Percentiles rank a stretch among this genome's conserved stretches.
Conservation (phyloP, 2,888 invertebrate genomes). For the Mimachlamys varia region DNA sequence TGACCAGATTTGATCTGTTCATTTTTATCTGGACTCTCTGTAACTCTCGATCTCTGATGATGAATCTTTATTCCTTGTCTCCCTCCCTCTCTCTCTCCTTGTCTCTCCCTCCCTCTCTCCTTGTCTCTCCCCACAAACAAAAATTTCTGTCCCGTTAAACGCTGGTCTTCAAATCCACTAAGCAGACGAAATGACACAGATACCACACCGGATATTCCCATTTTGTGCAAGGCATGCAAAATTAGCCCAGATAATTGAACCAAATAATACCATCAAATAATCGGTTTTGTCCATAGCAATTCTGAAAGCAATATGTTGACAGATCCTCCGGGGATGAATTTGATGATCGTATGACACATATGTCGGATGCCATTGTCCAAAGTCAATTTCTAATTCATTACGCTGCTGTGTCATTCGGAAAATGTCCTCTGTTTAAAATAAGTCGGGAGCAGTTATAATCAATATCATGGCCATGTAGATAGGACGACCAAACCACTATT, state of each 20-base stretch:
- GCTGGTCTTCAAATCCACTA: neutral
- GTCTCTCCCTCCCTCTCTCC: no score
- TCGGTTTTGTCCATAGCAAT: conserved; percentile 7
- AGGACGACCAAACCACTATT: neutral
- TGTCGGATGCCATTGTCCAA: neutral
- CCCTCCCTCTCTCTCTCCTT: no score
- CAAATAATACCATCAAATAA: neutral
- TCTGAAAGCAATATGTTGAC: neutral
- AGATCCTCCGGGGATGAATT: neutral
- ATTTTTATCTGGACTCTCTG: no score
- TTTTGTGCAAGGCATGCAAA: conserved; percentile 21
- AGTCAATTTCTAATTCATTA: conserved; percentile 21
- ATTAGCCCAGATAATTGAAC: conserved; percentile 11
- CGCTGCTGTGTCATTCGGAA: neutral
- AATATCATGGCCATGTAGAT: neutral
- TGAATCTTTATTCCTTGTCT: no score
- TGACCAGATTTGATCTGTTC: no score
- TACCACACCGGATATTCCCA: neutral
- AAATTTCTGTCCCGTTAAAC: neutral
- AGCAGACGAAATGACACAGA: neutral
- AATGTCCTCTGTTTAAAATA: conserved; percentile 21
- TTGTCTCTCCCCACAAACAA: no score
- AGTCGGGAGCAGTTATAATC: neutral
- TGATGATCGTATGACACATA: neutral
- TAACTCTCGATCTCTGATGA: no score